Evolutionary conservation across 2,888 invertebrate species (phyloP), one percentile per base, ranked within the genome.

Genomic region (Brenthis ino): DNA sequence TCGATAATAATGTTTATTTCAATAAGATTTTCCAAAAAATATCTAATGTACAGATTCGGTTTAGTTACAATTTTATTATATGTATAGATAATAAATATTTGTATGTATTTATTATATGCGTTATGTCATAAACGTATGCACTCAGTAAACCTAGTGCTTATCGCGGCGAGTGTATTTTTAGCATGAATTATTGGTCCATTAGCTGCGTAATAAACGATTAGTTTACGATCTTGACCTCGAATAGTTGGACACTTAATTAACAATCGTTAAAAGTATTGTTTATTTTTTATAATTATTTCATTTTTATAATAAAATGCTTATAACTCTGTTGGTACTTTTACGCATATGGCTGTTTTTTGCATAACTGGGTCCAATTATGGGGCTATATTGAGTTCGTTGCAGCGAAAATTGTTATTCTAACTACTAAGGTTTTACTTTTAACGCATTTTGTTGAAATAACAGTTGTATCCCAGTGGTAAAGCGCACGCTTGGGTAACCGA

Each of bases 211-310:
- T 57, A 57, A 16, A 12, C 43, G 48, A 63, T 69, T 57, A 53
- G 63, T 63, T 69, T 66, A 67, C 56, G 58, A 55, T 58, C 70
- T 67, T 70, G 70, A 70, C 70, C 70, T 67, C 67, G 67, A 67
- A 67, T 20, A 48, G 55, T 60, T 67, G 16, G 48, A 64, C 55
- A 55, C 28, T 54, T 55, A 55, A 64, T 55, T 55, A 47, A 37
- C 47, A 6, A 47, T 54, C 16, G 51, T 33, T 63, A 37, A 43
- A 1, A 20, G 20, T 20, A 20, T 20, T 20, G 20, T 20, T 20
- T 20, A 20, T 20, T 20, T 20, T 20, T 20, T 20, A 20, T 20
- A 20, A 20, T 20, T 20, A 20, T 20, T 20, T 20, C 1, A 20
- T 1, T 20, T 20, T 20, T 20, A 20, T 20, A 20, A 20, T 20